Evolutionary conservation across 2,888 invertebrate genomes (phyloP).

Genomic region (Smittia sp.): DNA sequence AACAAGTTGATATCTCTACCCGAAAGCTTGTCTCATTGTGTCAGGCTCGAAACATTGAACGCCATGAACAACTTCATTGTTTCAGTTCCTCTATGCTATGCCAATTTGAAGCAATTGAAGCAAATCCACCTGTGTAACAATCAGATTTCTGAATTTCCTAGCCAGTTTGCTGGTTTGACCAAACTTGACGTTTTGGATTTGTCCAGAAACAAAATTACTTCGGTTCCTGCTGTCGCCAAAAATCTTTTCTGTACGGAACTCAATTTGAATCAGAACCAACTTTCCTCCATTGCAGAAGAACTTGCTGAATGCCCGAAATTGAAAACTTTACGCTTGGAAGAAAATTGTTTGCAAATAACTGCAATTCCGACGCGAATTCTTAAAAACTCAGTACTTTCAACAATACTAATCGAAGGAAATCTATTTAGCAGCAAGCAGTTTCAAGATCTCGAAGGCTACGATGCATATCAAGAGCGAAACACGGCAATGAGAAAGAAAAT

Average conservation of each 20-base stretch:
- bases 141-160: slow-evolving; percentile 74
- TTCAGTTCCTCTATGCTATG: slow-evolving; percentile 62
- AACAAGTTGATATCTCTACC: slow-evolving; percentile 77
- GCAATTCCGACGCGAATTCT: slow-evolving; percentile 75
- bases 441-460: slow-evolving; percentile 84
- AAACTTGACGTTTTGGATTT: slow-evolving; percentile 85
- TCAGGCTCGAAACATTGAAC: slow-evolving; percentile 71
- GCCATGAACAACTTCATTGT: slow-evolving; percentile 78
- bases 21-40: slow-evolving; percentile 63
- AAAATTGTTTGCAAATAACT: slow-evolving; percentile 85
- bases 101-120: slow-evolving; percentile 66
- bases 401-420: slow-evolving; percentile 88
- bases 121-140: slow-evolving; percentile 76
- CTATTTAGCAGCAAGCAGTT: slow-evolving; percentile 90
- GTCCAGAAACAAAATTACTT: slow-evolving; percentile 79
- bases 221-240: slow-evolving; percentile 73
- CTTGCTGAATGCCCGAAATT: slow-evolving; percentile 80
- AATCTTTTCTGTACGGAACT: slow-evolving; percentile 80
- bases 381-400: slow-evolving; percentile 80
- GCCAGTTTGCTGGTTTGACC: slow-evolving; percentile 72
- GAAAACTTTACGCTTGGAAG: slow-evolving; percentile 89
- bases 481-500: slow-evolving; percentile 96
- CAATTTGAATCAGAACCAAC: slow-evolving; percentile 94
- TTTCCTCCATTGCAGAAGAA: slow-evolving; percentile 67
- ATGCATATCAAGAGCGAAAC: slow-evolving; percentile 89